These are phyloP conservation scores for Hemiscyllium ocellatum DNA, from an alignment of 2,113 vertebrate species.

Conservation along the genomic window DNA sequence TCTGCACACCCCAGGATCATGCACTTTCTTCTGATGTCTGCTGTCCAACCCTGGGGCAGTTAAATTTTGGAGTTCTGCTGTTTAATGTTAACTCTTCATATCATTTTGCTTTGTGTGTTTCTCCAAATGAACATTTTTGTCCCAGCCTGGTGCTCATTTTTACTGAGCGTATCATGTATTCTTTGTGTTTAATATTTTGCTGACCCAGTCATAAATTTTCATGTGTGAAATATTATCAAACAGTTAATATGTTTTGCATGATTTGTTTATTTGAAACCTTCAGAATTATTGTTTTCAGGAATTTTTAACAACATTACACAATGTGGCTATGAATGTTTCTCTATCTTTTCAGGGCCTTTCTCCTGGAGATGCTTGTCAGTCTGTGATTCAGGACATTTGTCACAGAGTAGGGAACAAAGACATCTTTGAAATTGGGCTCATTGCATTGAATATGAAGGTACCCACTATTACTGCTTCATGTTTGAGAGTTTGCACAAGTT, in stretches of 20 bases:
- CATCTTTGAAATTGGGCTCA: constrained; percentile 48
- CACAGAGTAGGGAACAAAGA: constrained; percentile 41
- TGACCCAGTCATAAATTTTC: background rate
- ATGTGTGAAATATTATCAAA: background rate
- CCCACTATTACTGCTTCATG: background rate
- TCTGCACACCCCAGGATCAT: too few relatives aligned
- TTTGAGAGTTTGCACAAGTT: background rate
- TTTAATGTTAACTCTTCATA: background rate
- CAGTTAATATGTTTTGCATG: background rate
- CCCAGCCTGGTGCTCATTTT: background rate
- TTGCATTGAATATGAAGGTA: constrained; percentile 48
- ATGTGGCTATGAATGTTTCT: constrained; percentile 26
- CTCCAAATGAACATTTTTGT: background rate
- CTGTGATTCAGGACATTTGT: constrained; percentile 45
- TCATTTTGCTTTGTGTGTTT: background rate
- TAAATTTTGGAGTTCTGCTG: background rate
- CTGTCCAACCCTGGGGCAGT: too few relatives aligned
- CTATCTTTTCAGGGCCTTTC: constrained; percentile 42
- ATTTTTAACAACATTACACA: background rate
- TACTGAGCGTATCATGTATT: background rate
- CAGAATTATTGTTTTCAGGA: background rate
- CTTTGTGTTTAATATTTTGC: background rate
- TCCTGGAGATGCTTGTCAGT: constrained; percentile 42
- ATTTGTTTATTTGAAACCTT: background rate
- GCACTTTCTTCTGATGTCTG: too few relatives aligned